Evolutionary conservation across 1,140 invertebrate species (phyloP), one percentile per base, ranked within the genome.

Genomic region (Melipona quadrifasciata): DNA sequence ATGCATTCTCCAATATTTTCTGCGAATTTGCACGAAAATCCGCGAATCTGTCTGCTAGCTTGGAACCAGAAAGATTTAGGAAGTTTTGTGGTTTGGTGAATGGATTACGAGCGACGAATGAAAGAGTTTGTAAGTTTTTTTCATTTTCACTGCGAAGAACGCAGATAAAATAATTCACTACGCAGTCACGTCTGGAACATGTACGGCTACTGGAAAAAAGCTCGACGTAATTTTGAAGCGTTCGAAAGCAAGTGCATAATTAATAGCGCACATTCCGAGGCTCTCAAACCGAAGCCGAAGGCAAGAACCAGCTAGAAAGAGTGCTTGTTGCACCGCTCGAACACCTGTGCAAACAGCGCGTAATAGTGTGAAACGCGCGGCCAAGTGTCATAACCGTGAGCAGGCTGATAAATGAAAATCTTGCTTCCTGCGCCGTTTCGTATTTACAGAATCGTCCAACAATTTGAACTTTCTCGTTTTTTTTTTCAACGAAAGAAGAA

Each of bases 261-360:
- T 73, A 47, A 53, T 73, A 47, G 71, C 71, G 24, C 47, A 53
- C 11, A 21, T 47, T 81, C 58, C 47, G 68, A 73, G 74, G 27
- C 39, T 74, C 12, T 57, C 51, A 87, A 84, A 77, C 72, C 81
- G 31, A 31, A 81, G 77, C 75, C 57, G 71, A 72, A 67, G 53
- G 47, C 57, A 76, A 57, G 65, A 72, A 58, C 58, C 51, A 70
- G 67, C 57, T n/a, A 65, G 75, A 65, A 47, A 31, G 73, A 47
- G 77, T 53, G 58, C 73, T 74, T 31, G 34, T 34, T 53, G 74
- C 55, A 77, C 24, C 68, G 70, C 34, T 70, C 64, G 75, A 77
- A 82, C 86, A 89, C 82, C 87, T 89, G 86, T 82, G 86, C 57
- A 89, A 89, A 89, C 85, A 89, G 12, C 57, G 61, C 57, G 79